Percentiles rank a stretch among this genome's conserved stretches.
phyloP scores from a whole-genome alignment of 2,888 invertebrate species.

The Metallyticus violacea region DNA sequence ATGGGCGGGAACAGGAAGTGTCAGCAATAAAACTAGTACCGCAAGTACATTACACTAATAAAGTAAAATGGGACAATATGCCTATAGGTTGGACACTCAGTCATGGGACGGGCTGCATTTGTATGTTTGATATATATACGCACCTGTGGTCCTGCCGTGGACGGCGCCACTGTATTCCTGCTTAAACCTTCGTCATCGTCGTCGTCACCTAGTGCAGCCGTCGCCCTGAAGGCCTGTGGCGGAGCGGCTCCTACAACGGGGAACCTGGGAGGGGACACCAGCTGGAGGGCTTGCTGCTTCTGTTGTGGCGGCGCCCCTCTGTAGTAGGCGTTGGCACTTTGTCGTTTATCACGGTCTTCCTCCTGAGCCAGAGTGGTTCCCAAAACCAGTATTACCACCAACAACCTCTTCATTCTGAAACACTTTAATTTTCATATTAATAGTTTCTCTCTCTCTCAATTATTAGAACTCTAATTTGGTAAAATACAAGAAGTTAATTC shows the following conservation, averaged over 20 bases:
- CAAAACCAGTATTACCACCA: background rate
- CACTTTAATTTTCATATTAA: no score
- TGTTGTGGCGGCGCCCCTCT: slow-evolving; percentile 27
- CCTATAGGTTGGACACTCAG: no score
- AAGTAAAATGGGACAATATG: no score
- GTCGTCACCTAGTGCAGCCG: slow-evolving; percentile 37
- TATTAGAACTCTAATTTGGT: no score
- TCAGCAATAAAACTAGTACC: no score
- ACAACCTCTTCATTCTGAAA: slow-evolving; percentile 1
- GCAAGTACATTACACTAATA: no score
- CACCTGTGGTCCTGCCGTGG: background rate
- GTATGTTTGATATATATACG: no score
- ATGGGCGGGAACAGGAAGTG: no score
- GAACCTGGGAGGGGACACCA: background rate
- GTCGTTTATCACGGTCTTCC: slow-evolving; percentile 36
- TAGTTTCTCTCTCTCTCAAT: no score
- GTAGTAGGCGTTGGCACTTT: slow-evolving; percentile 35
- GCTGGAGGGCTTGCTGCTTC: background rate
- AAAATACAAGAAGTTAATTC: no score
- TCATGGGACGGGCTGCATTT: no score
- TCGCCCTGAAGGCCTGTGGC: slow-evolving; percentile 39
- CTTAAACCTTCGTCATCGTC: slow-evolving; percentile 37
- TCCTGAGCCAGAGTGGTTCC: background rate
- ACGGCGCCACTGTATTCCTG: slow-evolving; percentile 27
- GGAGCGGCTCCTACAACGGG: slow-evolving; percentile 22